phyloP scores from a whole-genome alignment of 1,140 invertebrate genomes.

The Myzus persicae region DNA sequence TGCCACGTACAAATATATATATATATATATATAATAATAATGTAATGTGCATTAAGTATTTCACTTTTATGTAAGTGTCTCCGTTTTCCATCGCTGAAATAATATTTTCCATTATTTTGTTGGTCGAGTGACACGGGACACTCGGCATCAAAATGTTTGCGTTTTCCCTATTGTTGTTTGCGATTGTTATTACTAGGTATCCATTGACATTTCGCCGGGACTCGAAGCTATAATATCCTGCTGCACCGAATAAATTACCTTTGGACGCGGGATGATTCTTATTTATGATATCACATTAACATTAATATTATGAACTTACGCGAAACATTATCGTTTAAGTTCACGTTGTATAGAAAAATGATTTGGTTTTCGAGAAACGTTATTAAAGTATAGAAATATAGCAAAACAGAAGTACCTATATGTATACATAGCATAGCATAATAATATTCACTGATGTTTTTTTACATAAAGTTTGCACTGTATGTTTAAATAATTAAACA shows the following conservation, averaged over 20 bases:
- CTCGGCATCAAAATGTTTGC: not conserved
- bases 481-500: not conserved
- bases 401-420: no score
- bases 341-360: not conserved
- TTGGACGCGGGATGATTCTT: not conserved
- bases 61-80: not conserved
- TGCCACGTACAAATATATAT: not conserved
- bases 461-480: no score
- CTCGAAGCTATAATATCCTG: not conserved
- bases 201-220: not conserved
- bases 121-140: not conserved
- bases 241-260: not conserved
- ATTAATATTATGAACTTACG: no score
- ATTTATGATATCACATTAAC: not conserved
- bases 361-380: not conserved
- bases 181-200: not conserved
- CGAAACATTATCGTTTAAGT: not conserved
- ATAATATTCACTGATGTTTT: no score
- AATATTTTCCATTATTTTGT: not conserved
- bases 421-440: no score
- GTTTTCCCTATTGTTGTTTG: not conserved
- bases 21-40: not conserved
- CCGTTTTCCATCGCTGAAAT: not conserved
- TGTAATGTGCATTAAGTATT: not conserved
- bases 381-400: not conserved